Percentiles rank a stretch among this genome's conserved stretches.
phyloP scores from a whole-genome alignment of 2,888 invertebrate species.

The Eurois occulta region DNA sequence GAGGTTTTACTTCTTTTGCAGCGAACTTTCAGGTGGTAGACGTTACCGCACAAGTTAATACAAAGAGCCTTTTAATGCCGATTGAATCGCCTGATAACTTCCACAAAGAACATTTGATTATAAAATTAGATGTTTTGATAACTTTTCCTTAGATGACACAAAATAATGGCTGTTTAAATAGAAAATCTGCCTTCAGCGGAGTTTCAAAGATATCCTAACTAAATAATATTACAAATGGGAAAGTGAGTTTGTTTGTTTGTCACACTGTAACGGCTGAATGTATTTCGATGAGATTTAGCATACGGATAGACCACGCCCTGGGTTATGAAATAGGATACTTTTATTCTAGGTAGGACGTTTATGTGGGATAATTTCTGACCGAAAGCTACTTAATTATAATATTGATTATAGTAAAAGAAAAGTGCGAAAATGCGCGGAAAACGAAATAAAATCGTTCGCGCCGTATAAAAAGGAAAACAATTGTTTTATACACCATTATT shows the following conservation, averaged over 20 bases:
- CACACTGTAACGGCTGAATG: not conserved
- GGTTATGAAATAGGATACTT: not conserved
- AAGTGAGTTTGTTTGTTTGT: not conserved
- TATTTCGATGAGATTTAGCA: not conserved
- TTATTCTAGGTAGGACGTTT: not conserved
- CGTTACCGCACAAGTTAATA: conserved; percentile 36
- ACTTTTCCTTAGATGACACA: not conserved
- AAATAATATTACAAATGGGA: not conserved
- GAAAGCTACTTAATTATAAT: not conserved
- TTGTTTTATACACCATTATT: no score
- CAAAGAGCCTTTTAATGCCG: conserved; percentile 27
- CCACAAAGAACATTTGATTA: not conserved
- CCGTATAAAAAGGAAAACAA: not conserved
- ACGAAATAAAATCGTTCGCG: not conserved
- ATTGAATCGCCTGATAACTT: conserved; percentile 2
- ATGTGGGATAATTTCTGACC: not conserved
- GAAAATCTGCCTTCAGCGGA: not conserved
- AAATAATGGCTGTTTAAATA: not conserved
- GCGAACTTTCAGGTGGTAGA: conserved; percentile 22
- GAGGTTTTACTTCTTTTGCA: conserved; percentile 24
- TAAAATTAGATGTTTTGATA: not conserved
- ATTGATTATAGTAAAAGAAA: not conserved
- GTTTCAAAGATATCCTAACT: not conserved
- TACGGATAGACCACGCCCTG: not conserved
- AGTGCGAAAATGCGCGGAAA: not conserved